Conservation (phyloP, 2,888 invertebrate genomes). For the Drosophila monieri region DNA sequence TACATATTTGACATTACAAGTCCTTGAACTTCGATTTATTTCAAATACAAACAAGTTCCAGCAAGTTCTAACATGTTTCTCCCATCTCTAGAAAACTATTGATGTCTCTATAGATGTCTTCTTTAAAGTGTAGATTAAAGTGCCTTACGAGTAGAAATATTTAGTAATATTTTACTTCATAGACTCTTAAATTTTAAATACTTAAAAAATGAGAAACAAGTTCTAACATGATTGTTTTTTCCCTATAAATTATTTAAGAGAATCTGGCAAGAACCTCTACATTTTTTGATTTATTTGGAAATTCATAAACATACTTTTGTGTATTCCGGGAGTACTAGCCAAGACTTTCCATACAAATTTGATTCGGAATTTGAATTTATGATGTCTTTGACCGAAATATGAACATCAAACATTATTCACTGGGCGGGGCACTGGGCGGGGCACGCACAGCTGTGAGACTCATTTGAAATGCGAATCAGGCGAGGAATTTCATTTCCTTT, state of each 20-base stretch:
- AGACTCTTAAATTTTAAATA: neutral
- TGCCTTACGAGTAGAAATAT: too few species aligned
- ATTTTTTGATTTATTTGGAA: conserved; percentile 18
- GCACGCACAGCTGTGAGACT: conserved; percentile 33
- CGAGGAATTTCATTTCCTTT: conserved; percentile 57
- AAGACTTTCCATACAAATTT: conserved; percentile 28
- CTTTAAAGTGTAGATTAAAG: too few species aligned
- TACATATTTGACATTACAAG: too few species aligned
- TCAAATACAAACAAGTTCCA: too few species aligned
- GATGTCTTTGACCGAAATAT: conserved; percentile 57
- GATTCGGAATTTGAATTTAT: conserved; percentile 36
- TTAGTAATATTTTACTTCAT: too few species aligned
- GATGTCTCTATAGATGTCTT: too few species aligned
- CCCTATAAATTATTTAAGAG: neutral
- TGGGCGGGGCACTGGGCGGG: neutral
- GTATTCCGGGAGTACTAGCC: conserved; percentile 4
- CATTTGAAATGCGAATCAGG: conserved; percentile 64
- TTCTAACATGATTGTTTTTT: neutral
- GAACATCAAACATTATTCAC: conserved; percentile 43
- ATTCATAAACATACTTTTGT: conserved; percentile 22
- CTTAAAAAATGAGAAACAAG: neutral
- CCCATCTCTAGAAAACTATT: too few species aligned
- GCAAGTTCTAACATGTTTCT: too few species aligned
- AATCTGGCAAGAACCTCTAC: conserved; percentile 7
- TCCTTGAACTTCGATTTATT: too few species aligned